Percentiles rank a stretch among this genome's conserved stretches.
phyloP scores from a whole-genome alignment of 2,113 vertebrate species.

The Tetrax tetrax region DNA sequence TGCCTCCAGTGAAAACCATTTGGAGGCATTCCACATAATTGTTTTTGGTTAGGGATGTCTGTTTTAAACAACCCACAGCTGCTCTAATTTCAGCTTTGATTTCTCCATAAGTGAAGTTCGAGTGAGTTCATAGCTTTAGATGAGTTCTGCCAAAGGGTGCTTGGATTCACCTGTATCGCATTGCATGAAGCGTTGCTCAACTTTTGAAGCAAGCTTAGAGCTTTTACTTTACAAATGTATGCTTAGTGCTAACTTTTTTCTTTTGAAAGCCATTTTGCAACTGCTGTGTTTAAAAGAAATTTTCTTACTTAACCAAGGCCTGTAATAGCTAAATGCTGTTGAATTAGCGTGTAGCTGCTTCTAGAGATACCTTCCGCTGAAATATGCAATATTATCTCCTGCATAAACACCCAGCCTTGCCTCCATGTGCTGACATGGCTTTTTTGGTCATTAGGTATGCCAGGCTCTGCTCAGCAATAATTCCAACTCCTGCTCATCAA shows the following conservation, averaged over 20 bases:
- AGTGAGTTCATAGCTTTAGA: background rate
- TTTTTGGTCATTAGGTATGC: background rate
- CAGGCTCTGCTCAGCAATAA: background rate
- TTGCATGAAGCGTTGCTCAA: constrained; percentile 8
- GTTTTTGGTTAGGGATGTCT: background rate
- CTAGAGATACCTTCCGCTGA: background rate
- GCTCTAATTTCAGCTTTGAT: background rate
- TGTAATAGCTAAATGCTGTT: background rate
- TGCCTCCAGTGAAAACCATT: background rate
- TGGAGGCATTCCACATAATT: background rate
- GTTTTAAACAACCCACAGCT: background rate
- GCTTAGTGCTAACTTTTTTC: constrained; percentile 11
- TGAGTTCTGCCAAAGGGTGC: background rate
- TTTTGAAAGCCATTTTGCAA: background rate
- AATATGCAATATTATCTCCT: background rate
- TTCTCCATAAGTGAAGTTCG: background rate
- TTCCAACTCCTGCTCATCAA: constrained; percentile 22
- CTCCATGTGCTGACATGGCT: constrained; percentile 32
- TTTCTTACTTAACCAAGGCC: background rate
- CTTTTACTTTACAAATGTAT: background rate
- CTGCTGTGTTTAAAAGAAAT: background rate
- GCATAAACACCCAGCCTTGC: background rate
- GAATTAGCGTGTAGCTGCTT: background rate
- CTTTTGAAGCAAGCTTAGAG: background rate
- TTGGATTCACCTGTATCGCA: background rate